Evolutionary conservation across 1,140 invertebrate genomes (phyloP), one percentile per base, ranked within the genome.

Genomic region (Trypoxylus dichotomus): DNA sequence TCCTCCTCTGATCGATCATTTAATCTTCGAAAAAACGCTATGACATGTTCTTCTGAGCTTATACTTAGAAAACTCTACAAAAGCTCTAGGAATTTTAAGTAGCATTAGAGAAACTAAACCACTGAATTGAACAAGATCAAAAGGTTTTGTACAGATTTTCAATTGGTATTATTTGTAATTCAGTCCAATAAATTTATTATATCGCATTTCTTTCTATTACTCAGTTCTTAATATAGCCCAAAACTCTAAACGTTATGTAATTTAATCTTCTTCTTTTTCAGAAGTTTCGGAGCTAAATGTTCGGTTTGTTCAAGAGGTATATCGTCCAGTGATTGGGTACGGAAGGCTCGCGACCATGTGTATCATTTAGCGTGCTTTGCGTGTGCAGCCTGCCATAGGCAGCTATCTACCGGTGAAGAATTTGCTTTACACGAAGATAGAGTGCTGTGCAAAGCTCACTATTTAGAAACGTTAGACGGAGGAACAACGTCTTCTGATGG

Each of bases 291-390:
- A 71, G 94, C 96, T 42, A 98, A 98, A 87, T 99, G 98, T 87
- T 94, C 96, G 41, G 98, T 98, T 87, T 99, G 98, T 86, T 92
- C 92, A 78, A 92, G 97, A 74, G 92, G 92, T 79, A 97, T 99
- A 82, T 94, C 95, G 8, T 92, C 97, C 0, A 94, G 95, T 13
- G 98, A 99, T 88, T 99, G 98, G 98, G 97, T 99, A 79, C 89
- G 98, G 77, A 92, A 96, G 85, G 97, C 98, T 8, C 89, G 95
- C 71, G 94, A 97, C 81, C 93, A 96, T 85, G 95, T 99, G 19
- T 99, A 98, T 87, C 98, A 99, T 87, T 88, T 99, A 84, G 98
- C 98, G 2, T 99, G 98, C 88, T 99, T 99, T 87, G 96, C 97
- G 7, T 99, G 98, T 86, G 96, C 99, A 86, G 94, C 95, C 54